Evolutionary conservation across 2,113 vertebrate species (phyloP), one percentile per base, ranked within the genome.

Genomic region (Dinomys branickii): DNA sequence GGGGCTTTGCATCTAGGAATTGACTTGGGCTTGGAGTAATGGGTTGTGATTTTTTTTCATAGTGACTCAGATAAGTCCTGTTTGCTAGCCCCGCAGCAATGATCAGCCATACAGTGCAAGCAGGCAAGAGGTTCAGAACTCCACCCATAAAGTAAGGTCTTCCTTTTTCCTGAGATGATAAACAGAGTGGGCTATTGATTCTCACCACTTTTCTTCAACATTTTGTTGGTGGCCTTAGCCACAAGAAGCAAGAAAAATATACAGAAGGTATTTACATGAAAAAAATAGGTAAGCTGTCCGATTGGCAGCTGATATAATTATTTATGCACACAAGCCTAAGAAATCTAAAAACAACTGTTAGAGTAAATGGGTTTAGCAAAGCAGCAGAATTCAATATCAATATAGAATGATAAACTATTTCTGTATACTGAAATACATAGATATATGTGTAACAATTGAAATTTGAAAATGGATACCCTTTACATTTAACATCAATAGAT

Each of bases 211-310:
- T 16, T 58, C n/a, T 33, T 56, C 28, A 73, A 85, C 52, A 86
- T 63, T 73, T 89, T 85, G 4, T 71, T 92, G 54, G 80, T 63
- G 26, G 24, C 80, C 54, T 88, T 47, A 92, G 10, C 22, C 35
- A 88, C 52, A 91, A 78, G 22, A 91, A 90, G 56, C 30, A 82
- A 96, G 22, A 65, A 75, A 84, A 91, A 77, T 7, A 75, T 63
- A 85, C 17, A 71, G 80, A 61, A 95, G 9, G 13, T 28, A 61
- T 61, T 84, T 84, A 84, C 26, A 50, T 33, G 5, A 44, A 50
- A 47, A 71, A 47, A 77, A 80, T 16, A 41, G 20, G 22, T 19
- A 61, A 71, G 33, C 22, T 41, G 0, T 80, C 33, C 83, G 88
- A 33, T 14, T 85, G 61, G 52, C 35, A 86, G 8, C 52, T 83